Evolutionary conservation across 1,140 invertebrate genomes (phyloP).

Genomic region (Liolophura sinensis): DNA sequence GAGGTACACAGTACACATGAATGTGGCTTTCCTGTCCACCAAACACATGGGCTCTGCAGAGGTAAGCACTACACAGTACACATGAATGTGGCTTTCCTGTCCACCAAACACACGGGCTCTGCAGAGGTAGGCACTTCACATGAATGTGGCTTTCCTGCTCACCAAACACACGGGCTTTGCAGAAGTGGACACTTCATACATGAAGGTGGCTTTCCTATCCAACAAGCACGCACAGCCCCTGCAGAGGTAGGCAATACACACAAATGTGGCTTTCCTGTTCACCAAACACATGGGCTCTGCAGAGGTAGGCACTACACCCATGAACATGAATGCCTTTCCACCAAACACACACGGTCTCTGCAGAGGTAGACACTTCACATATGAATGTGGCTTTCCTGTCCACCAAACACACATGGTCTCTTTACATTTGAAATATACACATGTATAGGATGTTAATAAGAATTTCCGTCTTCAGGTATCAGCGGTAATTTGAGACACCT

Average conservation of each 20-base stretch:
- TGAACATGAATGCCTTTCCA: no score
- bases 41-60: constrained; percentile 1
- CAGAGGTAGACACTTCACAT: not conserved
- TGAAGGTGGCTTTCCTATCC: not conserved
- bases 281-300: not conserved
- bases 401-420: not conserved
- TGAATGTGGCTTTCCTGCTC: not conserved
- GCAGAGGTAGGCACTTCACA: not conserved
- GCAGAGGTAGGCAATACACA: not conserved
- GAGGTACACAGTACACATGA: no score
- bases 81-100: not conserved
- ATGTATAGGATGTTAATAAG: no score
- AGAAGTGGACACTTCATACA: not conserved
- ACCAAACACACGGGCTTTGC: not conserved
- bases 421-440: not conserved
- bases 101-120: not conserved
- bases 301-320: not conserved
- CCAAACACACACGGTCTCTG: not conserved
- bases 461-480: no score
- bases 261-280: not conserved
- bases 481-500: no score
- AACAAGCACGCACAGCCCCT: not conserved
- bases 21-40: not conserved
- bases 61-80: no score
- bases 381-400: not conserved